phyloP scores from a whole-genome alignment of 1,140 invertebrate genomes.

The Drosophila saltans region DNA sequence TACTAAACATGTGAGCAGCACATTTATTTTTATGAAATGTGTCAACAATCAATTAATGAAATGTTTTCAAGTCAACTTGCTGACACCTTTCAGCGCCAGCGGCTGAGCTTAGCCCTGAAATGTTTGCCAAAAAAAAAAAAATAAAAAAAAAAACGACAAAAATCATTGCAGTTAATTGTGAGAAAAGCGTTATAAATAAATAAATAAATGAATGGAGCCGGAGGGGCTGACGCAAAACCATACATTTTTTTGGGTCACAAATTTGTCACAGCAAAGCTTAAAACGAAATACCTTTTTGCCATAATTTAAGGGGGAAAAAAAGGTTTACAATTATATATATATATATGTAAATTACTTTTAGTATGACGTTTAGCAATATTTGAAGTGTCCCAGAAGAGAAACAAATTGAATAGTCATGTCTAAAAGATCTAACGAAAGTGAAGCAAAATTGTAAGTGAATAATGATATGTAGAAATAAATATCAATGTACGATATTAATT shows the following conservation, averaged over 20 bases:
- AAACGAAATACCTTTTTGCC: conserved; percentile 1
- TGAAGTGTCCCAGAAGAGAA: conserved; percentile 14
- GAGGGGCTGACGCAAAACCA: conserved; percentile 17
- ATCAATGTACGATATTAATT: too few relatives aligned
- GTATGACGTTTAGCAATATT: conserved; percentile 18
- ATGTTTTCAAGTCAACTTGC: conserved; percentile 28
- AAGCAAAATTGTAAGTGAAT: conserved; percentile 35
- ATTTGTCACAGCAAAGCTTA: conserved; percentile 54
- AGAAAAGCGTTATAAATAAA: conserved; percentile 75
- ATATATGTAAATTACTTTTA: neutral
- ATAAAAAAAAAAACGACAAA: conserved; percentile 20
- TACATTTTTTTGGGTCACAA: conserved; percentile 45
- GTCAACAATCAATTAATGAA: conserved; percentile 63
- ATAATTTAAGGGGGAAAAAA: conserved; percentile 34
- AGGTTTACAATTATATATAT: conserved; percentile 11
- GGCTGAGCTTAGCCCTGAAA: conserved; percentile 62
- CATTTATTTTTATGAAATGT: conserved; percentile 33
- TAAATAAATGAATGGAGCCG: conserved; percentile 46
- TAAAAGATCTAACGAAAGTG: conserved; percentile 42
- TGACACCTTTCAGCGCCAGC: conserved; percentile 49
- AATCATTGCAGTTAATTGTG: conserved; percentile 68
- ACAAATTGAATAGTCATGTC: conserved; percentile 26
- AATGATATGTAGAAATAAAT: conserved; percentile 9
- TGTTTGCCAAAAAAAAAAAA: conserved; percentile 1
- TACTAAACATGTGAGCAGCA: neutral